Evolutionary conservation across 2,113 vertebrate genomes (phyloP).

Genomic region (Nesoenas mayeri): DNA sequence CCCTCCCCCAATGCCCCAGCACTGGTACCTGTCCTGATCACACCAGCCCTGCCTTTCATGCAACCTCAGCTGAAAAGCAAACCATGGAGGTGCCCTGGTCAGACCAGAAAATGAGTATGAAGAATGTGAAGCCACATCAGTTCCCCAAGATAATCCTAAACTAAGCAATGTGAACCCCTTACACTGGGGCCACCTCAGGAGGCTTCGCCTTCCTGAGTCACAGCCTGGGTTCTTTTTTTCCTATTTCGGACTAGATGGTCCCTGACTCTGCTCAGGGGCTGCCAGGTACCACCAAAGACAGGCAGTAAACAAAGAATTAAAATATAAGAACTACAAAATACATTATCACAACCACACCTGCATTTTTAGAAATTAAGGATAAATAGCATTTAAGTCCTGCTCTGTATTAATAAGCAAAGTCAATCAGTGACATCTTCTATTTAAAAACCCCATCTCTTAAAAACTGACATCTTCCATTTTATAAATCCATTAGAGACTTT

Average conservation of each 20-base stretch:
- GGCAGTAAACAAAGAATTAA: neutral
- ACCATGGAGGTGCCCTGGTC: neutral
- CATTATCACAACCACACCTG: neutral
- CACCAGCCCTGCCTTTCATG: neutral
- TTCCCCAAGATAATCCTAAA: neutral
- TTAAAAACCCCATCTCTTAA: too few relatives aligned
- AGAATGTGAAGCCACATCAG: neutral
- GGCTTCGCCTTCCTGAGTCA: neutral
- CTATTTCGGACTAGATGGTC: neutral
- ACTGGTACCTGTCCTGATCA: neutral
- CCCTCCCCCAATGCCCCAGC: neutral
- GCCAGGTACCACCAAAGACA: neutral
- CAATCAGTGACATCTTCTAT: neutral
- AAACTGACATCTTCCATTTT: neutral
- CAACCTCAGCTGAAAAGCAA: neutral
- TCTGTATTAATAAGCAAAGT: neutral
- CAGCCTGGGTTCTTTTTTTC: neutral
- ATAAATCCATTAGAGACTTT: neutral
- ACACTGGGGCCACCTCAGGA: neutral
- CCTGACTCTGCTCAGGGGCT: neutral
- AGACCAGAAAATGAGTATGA: neutral
- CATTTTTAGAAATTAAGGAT: neutral
- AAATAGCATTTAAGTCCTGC: neutral
- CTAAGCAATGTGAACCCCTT: accelerated
- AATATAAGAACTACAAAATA: neutral